Conservation (phyloP, 2,113 vertebrate genomes). For the Chaetodon auriga region DNA sequence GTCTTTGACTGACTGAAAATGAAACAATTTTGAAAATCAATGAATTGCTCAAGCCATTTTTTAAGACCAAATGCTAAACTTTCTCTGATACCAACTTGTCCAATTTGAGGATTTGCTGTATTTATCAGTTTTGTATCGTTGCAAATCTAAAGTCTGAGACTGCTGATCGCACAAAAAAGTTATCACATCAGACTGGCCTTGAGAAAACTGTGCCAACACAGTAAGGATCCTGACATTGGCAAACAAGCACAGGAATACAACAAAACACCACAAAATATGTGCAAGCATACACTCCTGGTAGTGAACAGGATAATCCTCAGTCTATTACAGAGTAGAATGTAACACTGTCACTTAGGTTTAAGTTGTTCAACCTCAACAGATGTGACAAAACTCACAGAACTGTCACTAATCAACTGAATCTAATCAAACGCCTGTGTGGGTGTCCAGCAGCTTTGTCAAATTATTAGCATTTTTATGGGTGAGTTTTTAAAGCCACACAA, state of each 20-base stretch:
- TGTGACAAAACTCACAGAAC: not conserved
- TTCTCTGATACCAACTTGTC: too few species aligned
- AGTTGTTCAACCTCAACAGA: not conserved
- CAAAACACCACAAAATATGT: not conserved
- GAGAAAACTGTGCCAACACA: too few species aligned
- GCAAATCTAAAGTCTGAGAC: not conserved
- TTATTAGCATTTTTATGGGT: not conserved
- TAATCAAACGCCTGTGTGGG: constrained; percentile 6
- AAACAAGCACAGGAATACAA: too few species aligned
- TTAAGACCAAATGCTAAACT: too few species aligned
- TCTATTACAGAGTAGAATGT: not conserved
- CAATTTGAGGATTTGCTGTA: too few species aligned
- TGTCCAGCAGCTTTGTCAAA: not conserved
- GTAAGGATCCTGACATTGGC: too few species aligned
- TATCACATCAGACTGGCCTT: not conserved
- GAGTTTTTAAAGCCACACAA: not conserved
- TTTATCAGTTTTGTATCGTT: too few species aligned
- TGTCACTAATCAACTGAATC: not conserved
- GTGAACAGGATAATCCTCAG: not conserved
- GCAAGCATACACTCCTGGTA: not conserved
- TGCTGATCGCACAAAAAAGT: not conserved
- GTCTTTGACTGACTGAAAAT: too few species aligned
- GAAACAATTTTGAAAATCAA: too few species aligned
- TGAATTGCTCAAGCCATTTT: too few species aligned
- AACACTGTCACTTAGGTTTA: not conserved